A percentile compares a stretch with the other conserved stretches of the same genome.
phyloP scores from a whole-genome alignment of 2,113 vertebrate genomes.

The Mobula hypostoma region DNA sequence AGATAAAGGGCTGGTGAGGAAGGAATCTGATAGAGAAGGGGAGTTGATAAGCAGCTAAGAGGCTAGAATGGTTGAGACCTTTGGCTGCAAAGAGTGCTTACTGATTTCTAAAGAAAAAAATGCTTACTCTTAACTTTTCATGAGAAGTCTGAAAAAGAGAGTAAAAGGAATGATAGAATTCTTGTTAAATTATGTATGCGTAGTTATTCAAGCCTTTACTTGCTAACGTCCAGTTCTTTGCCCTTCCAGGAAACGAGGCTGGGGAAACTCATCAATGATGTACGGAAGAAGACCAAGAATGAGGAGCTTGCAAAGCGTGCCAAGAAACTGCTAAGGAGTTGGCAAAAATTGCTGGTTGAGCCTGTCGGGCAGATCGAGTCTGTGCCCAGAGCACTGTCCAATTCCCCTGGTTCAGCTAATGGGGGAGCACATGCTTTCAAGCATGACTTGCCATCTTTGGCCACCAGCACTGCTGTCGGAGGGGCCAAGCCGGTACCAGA shows the following conservation, averaged over 20 bases:
- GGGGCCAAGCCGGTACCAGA: slow-evolving; percentile 67
- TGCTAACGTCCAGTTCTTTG: neutral
- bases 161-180: too few species aligned
- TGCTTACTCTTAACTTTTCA: neutral
- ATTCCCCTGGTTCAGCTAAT: slow-evolving; percentile 70
- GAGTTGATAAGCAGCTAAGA: too few species aligned
- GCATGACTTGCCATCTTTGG: slow-evolving; percentile 60
- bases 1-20: too few species aligned
- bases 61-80: neutral
- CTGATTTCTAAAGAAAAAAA: neutral
- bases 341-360: slow-evolving; percentile 86
- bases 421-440: slow-evolving; percentile 62
- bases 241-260: slow-evolving; percentile 77
- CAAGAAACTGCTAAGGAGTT: slow-evolving; percentile 82
- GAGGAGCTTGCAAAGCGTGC: slow-evolving; percentile 86
- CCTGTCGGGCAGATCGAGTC: slow-evolving; percentile 63
- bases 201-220: neutral
- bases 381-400: slow-evolving; percentile 59
- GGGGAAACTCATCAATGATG: slow-evolving; percentile 89
- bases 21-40: too few species aligned
- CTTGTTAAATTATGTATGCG: neutral
- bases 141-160: neutral
- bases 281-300: slow-evolving; percentile 86
- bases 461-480: slow-evolving; percentile 49
- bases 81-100: neutral